Percentiles rank a stretch among this genome's conserved stretches.
Evolutionary conservation across 2,797 vertebrate genomes (phyloP).

Genomic region (Erithacus rubecula): DNA sequence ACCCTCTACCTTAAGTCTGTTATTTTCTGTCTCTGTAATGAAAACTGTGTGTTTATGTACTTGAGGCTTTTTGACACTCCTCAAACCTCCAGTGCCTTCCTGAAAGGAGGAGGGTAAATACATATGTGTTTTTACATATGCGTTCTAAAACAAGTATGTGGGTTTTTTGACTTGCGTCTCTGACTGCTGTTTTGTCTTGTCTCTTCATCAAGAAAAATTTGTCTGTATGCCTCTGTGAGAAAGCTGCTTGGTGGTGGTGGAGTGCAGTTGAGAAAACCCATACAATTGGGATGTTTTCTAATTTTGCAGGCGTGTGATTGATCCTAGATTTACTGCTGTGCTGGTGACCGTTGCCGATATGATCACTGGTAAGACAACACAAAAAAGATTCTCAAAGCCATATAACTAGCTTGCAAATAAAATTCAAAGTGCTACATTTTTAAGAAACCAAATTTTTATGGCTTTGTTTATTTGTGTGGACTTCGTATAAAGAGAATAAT

Average conservation of each 20-base stretch:
- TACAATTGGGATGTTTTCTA: not conserved
- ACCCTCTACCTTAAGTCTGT: not conserved
- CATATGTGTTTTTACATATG: too few relatives aligned
- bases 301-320: slow-evolving; percentile 83
- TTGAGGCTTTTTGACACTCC: not conserved
- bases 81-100: not conserved
- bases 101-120: not conserved
- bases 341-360: slow-evolving; percentile 87
- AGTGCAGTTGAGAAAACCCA: not conserved
- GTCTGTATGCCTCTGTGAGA: not conserved
- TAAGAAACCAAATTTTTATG: not conserved
- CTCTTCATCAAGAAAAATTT: not conserved
- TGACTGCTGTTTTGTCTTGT: not conserved
- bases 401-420: not conserved
- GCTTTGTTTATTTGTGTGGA: not conserved
- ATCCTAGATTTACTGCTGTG: slow-evolving; percentile 86
- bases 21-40: not conserved
- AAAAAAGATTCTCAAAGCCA: not conserved
- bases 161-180: not conserved
- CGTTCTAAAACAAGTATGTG: too few relatives aligned
- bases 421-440: not conserved
- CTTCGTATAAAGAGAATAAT: not conserved
- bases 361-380: slow-evolving; percentile 80
- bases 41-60: not conserved
- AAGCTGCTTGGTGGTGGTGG: not conserved